These are phyloP conservation scores for Tachysurus vachellii DNA, from an alignment of 2,113 vertebrate genomes.

Conservation along the genomic window DNA sequence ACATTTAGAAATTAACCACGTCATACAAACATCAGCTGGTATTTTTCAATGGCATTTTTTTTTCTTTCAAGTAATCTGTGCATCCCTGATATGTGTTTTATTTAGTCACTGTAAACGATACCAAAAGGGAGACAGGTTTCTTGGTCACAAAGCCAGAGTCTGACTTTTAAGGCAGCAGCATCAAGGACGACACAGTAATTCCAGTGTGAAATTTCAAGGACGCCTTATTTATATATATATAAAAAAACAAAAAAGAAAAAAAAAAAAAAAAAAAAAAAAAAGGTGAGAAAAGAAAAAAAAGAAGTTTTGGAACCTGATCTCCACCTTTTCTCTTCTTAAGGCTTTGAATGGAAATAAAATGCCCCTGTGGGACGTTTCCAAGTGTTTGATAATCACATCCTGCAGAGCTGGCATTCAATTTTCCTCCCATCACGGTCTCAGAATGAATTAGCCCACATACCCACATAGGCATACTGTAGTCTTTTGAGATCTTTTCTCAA, in stretches of 20 bases:
- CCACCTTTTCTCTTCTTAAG: conserved; percentile 34
- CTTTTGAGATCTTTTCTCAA: conserved; percentile 3
- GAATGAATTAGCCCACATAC: not conserved
- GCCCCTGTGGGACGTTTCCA: conserved; percentile 8
- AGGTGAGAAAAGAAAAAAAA: not conserved
- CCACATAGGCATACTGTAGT: not conserved
- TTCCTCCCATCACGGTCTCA: not conserved
- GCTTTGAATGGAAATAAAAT: conserved; percentile 33
- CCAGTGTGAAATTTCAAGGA: conserved; percentile 54
- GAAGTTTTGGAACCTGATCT: conserved; percentile 18
- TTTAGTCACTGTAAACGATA: conserved; percentile 50
- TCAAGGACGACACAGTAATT: conserved; percentile 51
- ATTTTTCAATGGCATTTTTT: conserved; percentile 45
- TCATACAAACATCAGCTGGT: conserved; percentile 54
- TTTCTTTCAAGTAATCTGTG: conserved; percentile 42
- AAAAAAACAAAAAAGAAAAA: not conserved
- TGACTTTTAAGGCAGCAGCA: conserved; percentile 56
- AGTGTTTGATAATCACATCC: conserved; percentile 22
- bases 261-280: not conserved
- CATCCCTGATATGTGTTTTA: conserved; percentile 51
- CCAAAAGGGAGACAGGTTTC: conserved; percentile 43
- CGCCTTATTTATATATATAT: not conserved
- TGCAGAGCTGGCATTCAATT: not conserved
- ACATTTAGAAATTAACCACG: conserved; percentile 37
- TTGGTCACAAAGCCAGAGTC: conserved; percentile 51